Percentiles rank a stretch among this genome's conserved stretches.
Evolutionary conservation across 2,797 vertebrate species (phyloP).

Genomic region (Choloepus didactylus): DNA sequence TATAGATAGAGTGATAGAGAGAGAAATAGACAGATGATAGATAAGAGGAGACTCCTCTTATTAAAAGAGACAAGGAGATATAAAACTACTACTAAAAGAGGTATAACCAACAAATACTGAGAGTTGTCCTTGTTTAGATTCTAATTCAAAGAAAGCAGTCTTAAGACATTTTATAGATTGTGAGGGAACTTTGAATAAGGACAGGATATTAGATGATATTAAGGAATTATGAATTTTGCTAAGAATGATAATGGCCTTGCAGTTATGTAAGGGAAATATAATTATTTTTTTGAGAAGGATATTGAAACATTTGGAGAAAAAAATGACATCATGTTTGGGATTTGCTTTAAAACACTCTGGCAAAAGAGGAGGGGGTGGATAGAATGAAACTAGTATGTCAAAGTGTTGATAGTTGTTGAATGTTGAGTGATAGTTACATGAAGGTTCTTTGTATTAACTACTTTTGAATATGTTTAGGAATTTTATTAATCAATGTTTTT

Average conservation of each 20-base stretch:
- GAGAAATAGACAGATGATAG: no score
- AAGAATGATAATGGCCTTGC: neutral
- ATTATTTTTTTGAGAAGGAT: neutral
- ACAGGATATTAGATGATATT: neutral
- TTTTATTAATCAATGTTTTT: neutral
- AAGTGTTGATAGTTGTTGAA: neutral
- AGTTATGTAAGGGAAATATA: neutral
- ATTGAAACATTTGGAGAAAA: conserved; percentile 6
- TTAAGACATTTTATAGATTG: neutral
- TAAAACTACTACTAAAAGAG: neutral
- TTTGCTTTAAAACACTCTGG: conserved; percentile 45
- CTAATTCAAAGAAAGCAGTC: neutral
- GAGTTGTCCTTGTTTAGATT: neutral
- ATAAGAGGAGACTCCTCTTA: neutral
- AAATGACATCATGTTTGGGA: neutral
- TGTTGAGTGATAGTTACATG: neutral
- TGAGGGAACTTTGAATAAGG: neutral
- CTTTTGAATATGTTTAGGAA: neutral
- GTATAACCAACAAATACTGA: neutral
- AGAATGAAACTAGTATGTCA: neutral
- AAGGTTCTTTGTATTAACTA: neutral
- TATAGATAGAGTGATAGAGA: neutral
- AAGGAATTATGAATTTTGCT: neutral
- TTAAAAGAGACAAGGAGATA: neutral
- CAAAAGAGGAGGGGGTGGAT: neutral